phyloP scores from a whole-genome alignment of 2,113 vertebrate species.

The Cheirogaleus medius region DNA sequence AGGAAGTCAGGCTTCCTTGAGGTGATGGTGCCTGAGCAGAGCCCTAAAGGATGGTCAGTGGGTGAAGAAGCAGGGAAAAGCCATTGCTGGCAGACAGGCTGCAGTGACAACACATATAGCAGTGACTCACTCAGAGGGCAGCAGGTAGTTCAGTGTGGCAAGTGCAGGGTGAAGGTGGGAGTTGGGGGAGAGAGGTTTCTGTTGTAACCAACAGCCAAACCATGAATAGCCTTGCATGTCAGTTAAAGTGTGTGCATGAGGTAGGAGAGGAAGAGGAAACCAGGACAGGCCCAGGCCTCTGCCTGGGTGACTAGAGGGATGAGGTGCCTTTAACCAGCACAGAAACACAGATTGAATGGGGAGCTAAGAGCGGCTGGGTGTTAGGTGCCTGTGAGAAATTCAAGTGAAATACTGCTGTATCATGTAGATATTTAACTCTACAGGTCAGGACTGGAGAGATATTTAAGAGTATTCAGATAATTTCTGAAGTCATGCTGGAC shows the following conservation, averaged over 20 bases:
- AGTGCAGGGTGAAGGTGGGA: neutral
- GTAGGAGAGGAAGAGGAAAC: neutral
- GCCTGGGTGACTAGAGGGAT: neutral
- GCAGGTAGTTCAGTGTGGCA: too few relatives aligned
- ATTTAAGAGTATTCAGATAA: neutral
- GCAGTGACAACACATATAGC: neutral
- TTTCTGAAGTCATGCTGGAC: neutral
- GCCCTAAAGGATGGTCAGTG: neutral
- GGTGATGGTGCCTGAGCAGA: neutral
- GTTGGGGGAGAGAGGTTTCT: neutral
- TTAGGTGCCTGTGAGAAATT: neutral
- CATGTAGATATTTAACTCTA: neutral
- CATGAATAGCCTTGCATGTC: neutral
- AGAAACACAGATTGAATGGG: neutral
- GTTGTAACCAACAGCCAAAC: neutral
- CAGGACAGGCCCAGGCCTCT: neutral
- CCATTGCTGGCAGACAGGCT: neutral
- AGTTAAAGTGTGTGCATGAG: neutral
- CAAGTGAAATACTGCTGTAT: neutral
- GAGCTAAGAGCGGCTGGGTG: neutral
- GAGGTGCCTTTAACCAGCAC: neutral
- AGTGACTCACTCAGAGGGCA: neutral
- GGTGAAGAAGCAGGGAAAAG: neutral
- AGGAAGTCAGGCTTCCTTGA: neutral
- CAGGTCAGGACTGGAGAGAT: neutral